phyloP scores from a whole-genome alignment of 2,797 vertebrate genomes.

The Lutjanus campechanus region DNA sequence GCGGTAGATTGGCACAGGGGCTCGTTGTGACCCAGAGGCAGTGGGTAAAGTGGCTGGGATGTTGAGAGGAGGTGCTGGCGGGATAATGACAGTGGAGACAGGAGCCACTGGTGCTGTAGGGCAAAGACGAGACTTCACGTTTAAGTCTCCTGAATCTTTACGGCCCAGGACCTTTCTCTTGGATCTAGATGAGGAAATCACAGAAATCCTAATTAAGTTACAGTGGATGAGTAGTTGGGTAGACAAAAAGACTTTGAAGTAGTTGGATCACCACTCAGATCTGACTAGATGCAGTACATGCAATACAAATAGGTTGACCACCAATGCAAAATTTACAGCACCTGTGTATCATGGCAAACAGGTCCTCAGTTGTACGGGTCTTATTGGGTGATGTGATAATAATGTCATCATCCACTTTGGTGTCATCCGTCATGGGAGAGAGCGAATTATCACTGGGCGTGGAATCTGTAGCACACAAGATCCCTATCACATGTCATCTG shows the following conservation, averaged over 20 bases:
- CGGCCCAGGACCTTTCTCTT: slow-evolving; percentile 98
- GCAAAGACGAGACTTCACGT: slow-evolving; percentile 89
- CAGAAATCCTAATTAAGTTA: slow-evolving; percentile 13
- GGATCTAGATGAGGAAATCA: slow-evolving; percentile 86
- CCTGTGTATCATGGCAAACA: slow-evolving; percentile 99
- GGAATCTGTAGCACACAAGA: slow-evolving; percentile 87
- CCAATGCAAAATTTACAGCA: slow-evolving; percentile 74
- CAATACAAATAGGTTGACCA: background rate
- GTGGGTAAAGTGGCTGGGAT: slow-evolving; percentile 58
- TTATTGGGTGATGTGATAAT: slow-evolving; percentile 95
- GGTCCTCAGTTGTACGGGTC: slow-evolving; percentile 96
- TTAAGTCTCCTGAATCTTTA: slow-evolving; percentile 95
- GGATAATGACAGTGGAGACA: slow-evolving; percentile 89
- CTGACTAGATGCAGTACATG: background rate
- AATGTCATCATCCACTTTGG: slow-evolving; percentile 91
- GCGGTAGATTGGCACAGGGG: slow-evolving; percentile 96
- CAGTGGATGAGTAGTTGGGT: background rate
- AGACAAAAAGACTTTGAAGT: background rate
- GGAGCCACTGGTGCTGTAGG: slow-evolving; percentile 74
- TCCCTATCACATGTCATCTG: slow-evolving; percentile 67
- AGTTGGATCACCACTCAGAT: background rate
- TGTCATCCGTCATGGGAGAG: slow-evolving; percentile 95
- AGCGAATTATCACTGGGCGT: slow-evolving; percentile 94
- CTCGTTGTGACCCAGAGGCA: slow-evolving; percentile 88
- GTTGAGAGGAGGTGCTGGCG: slow-evolving; percentile 78